phyloP scores from a whole-genome alignment of 1,140 invertebrate species.

The Polypedilum vanderplanki region DNA sequence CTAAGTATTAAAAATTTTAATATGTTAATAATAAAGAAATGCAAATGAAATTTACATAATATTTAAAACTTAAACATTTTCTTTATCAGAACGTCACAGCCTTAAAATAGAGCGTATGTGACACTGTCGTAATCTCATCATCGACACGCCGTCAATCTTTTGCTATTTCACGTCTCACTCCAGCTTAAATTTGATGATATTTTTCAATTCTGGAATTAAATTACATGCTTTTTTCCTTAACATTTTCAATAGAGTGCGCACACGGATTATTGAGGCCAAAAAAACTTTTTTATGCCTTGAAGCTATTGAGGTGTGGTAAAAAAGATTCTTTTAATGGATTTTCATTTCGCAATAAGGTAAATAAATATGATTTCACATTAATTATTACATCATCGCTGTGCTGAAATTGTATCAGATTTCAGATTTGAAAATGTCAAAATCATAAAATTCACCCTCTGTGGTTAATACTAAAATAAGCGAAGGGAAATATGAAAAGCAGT shows the following conservation, averaged over 20 bases:
- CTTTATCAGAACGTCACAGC: too few species aligned
- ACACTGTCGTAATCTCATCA: slow-evolving; percentile 24
- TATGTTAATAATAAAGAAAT: too few species aligned
- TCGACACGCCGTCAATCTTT: background rate
- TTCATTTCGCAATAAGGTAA: background rate
- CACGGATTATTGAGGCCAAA: too few species aligned
- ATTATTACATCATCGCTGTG: background rate
- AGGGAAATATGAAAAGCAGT: too few species aligned
- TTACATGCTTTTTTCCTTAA: background rate
- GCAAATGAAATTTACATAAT: too few species aligned
- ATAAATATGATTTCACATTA: slow-evolving; percentile 7
- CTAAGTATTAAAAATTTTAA: too few species aligned
- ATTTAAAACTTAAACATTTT: too few species aligned
- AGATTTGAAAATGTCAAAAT: slow-evolving; percentile 25
- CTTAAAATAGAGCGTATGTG: background rate
- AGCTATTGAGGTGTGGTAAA: background rate
- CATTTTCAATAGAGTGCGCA: too few species aligned
- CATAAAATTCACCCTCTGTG: background rate
- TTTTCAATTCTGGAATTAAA: background rate
- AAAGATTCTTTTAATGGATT: slow-evolving; percentile 16
- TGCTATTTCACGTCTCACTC: slow-evolving; percentile 2
- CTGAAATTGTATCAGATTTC: slow-evolving; percentile 23
- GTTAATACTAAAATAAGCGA: too few species aligned
- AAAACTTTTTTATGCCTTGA: background rate
- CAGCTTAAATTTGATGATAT: background rate